These are phyloP conservation scores for Taenaris catops DNA, from an alignment of 2,888 invertebrate species.

Conservation along the genomic window DNA sequence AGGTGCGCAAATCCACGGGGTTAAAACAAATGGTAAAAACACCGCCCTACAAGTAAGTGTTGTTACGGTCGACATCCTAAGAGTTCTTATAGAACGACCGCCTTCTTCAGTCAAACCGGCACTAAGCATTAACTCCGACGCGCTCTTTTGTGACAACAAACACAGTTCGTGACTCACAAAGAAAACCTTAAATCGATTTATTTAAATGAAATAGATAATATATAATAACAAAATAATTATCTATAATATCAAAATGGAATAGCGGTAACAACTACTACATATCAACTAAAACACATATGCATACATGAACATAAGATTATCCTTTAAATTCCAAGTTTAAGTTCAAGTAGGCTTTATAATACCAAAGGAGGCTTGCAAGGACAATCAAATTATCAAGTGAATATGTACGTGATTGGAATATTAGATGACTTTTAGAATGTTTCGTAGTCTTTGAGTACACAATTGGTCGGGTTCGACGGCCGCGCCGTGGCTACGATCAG, in stretches of 20 bases:
- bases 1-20: no score
- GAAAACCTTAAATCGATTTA: background rate
- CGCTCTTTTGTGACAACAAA: conserved; percentile 17
- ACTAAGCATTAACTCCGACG: conserved; percentile 23
- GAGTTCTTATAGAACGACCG: conserved; percentile 19
- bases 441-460: conserved; percentile 67
- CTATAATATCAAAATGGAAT: no score
- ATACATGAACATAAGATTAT: background rate
- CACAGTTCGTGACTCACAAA: conserved; percentile 4
- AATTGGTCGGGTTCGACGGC: conserved; percentile 70
- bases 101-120: conserved; percentile 26
- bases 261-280: no score
- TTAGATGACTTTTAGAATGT: conserved; percentile 45
- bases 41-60: conserved; percentile 60
- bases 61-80: conserved; percentile 56
- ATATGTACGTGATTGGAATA: conserved; percentile 59
- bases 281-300: no score
- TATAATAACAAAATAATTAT: no score
- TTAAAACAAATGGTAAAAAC: no score
- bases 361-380: conserved; percentile 18
- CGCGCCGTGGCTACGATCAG: conserved; percentile 37
- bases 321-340: conserved; percentile 12
- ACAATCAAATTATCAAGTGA: conserved; percentile 41
- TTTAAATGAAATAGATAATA: no score
- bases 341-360: conserved; percentile 12